Conservation (phyloP, 2,888 invertebrate genomes). For the Hetaerina titia region DNA sequence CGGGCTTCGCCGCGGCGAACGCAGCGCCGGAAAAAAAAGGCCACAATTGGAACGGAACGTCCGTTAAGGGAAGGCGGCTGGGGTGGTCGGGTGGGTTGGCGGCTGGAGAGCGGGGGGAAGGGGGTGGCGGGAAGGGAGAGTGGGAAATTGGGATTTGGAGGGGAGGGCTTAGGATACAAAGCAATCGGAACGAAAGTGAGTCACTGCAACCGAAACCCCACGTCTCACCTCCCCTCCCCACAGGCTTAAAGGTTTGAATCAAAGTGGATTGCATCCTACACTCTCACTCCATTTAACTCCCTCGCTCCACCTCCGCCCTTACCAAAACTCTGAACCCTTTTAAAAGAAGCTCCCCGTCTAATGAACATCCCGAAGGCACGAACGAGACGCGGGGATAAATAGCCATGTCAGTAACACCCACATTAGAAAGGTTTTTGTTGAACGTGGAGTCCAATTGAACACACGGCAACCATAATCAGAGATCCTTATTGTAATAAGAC, state of each 20-base stretch:
- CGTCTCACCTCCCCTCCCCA: not conserved
- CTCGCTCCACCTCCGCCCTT: not conserved
- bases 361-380: not conserved
- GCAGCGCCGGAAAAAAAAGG: not conserved
- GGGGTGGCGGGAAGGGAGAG: not conserved
- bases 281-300: not conserved
- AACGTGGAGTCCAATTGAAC: too few species aligned
- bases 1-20: not conserved
- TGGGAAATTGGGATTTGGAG: not conserved
- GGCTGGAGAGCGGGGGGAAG: not conserved
- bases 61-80: slow-evolving; percentile 20
- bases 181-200: slow-evolving; percentile 32
- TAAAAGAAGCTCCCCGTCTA: not conserved
- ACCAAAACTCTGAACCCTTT: not conserved
- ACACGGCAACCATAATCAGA: too few species aligned
- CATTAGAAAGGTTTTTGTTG: too few species aligned
- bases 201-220: not conserved
- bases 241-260: not conserved
- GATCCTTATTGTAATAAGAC: too few species aligned
- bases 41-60: slow-evolving; percentile 28
- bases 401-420: too few species aligned
- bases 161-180: not conserved
- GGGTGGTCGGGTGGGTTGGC: not conserved
- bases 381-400: too few species aligned
- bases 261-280: not conserved